These are phyloP conservation scores for Caenorhabditis becei DNA, from an alignment of 2,888 invertebrate species.

Conservation along the genomic window DNA sequence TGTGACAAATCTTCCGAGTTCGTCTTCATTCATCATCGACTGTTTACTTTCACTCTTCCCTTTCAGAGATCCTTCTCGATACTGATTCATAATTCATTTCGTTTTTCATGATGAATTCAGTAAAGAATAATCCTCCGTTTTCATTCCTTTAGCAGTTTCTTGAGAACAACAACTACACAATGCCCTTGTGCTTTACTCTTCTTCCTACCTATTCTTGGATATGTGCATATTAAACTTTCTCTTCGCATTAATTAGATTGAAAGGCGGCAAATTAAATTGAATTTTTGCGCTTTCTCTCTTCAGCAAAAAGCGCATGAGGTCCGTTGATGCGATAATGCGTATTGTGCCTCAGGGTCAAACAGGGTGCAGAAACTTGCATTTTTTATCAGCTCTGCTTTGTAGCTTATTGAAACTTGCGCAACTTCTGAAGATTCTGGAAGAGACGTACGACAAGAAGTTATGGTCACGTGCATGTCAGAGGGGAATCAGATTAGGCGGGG, in stretches of 20 bases:
- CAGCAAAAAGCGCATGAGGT: constrained; percentile 19
- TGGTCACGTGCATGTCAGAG: constrained; percentile 32
- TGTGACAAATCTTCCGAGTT: constrained; percentile 4
- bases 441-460: constrained; percentile 16
- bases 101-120: constrained; percentile 3
- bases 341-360: constrained; percentile 52
- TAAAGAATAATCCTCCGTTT: neutral
- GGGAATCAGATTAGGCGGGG: constrained; percentile 25
- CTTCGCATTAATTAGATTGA: constrained; percentile 42
- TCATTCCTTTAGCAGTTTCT: neutral
- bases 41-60: constrained; percentile 35
- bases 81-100: constrained; percentile 32
- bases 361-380: constrained; percentile 32
- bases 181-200: constrained; percentile 27
- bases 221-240: constrained; percentile 34
- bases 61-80: constrained; percentile 23
- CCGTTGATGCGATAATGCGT: constrained; percentile 36
- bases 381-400: constrained; percentile 25
- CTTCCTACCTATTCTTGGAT: constrained; percentile 4
- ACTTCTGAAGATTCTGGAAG: constrained; percentile 11
- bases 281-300: constrained; percentile 21
- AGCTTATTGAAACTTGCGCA: constrained; percentile 16
- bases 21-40: neutral
- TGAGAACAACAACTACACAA: constrained; percentile 27
- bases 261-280: constrained; percentile 16